A percentile compares a stretch with the other conserved stretches of the same genome.
Conservation (phyloP, 2,797 vertebrate species). For the Rhadinocentrus ornatus region DNA sequence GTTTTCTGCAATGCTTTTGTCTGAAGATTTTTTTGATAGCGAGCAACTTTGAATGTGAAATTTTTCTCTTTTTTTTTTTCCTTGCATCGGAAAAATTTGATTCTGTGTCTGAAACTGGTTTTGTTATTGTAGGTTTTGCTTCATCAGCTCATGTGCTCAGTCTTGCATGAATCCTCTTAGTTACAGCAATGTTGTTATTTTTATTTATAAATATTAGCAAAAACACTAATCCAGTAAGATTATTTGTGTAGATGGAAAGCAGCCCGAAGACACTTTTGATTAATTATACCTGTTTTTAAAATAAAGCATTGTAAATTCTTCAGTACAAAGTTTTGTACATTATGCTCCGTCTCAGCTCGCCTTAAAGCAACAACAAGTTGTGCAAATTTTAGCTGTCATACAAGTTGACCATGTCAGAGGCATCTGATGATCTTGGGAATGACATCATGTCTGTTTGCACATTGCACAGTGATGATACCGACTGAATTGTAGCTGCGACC, state of each 20-base stretch:
- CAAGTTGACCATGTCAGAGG: too few relatives aligned
- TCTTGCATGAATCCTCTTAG: background rate
- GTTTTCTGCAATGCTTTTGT: background rate
- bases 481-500: too few relatives aligned
- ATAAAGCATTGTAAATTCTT: background rate
- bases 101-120: background rate
- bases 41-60: background rate
- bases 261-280: background rate
- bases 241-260: background rate
- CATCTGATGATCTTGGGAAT: too few relatives aligned
- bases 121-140: background rate
- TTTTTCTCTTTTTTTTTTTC: background rate
- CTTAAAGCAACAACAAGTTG: too few relatives aligned
- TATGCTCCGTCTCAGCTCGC: too few relatives aligned
- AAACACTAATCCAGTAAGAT: background rate
- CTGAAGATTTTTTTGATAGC: too few relatives aligned
- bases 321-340: background rate
- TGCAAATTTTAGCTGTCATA: too few relatives aligned
- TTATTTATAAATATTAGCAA: background rate
- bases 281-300: background rate
- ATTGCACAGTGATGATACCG: too few relatives aligned
- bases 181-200: background rate
- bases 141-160: background rate
- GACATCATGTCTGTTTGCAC: too few relatives aligned
- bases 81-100: too few relatives aligned